These are phyloP conservation scores for Dermolepida albohirtum DNA, from an alignment of 2,888 invertebrate species.

Conservation along the genomic window DNA sequence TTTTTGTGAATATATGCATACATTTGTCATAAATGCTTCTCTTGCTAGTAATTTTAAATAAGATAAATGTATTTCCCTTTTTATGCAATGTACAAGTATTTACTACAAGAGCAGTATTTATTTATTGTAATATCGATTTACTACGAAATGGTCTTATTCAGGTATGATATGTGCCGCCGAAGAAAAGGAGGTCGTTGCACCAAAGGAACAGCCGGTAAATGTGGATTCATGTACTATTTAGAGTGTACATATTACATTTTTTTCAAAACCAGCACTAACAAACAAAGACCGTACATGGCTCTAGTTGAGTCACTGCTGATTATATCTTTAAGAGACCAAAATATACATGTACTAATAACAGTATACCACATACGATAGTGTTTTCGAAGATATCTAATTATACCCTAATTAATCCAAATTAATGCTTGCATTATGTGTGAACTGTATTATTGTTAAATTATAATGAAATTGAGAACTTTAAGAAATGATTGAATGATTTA, in stretches of 20 bases:
- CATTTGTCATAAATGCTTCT: too few species aligned
- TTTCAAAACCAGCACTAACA: conserved; percentile 44
- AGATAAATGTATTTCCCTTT: background rate
- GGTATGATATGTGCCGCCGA: conserved; percentile 98
- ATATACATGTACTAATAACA: conserved; percentile 31
- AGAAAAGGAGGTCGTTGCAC: conserved; percentile 97
- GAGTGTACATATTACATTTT: conserved; percentile 35
- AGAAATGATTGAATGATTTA: too few species aligned
- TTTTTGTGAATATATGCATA: too few species aligned
- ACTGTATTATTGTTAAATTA: too few species aligned
- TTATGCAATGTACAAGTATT: background rate
- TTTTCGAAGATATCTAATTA: background rate
- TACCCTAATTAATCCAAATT: too few species aligned
- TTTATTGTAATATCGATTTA: too few species aligned
- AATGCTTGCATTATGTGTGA: too few species aligned
- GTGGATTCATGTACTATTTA: conserved; percentile 40
- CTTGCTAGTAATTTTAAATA: background rate
- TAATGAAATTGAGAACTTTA: too few species aligned
- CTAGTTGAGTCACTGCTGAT: conserved; percentile 41
- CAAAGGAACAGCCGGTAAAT: conserved; percentile 97
- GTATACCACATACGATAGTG: conserved; percentile 4
- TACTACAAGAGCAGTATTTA: too few species aligned
- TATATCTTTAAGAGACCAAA: conserved; percentile 23
- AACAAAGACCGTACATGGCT: conserved; percentile 37
- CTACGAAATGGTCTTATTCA: conserved; percentile 64